These are phyloP conservation scores for Polydrusus pterygomalis DNA, from an alignment of 2,888 invertebrate species.

Conservation along the genomic window DNA sequence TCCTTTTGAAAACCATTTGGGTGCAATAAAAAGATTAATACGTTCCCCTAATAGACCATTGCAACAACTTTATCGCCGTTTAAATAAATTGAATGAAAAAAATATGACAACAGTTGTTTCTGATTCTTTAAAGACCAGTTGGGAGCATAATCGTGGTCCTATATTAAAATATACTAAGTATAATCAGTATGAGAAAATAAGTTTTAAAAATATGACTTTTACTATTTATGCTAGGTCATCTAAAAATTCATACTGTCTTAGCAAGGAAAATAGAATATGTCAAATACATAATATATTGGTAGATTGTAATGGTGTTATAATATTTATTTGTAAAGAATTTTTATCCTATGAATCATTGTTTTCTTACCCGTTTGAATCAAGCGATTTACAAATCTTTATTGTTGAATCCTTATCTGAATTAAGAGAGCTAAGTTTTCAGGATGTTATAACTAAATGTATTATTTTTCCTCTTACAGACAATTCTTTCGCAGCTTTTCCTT, in stretches of 20 bases:
- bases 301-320: neutral
- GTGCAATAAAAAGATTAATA: neutral
- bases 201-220: neutral
- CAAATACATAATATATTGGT: neutral
- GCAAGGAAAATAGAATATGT: neutral
- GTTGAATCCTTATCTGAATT: neutral
- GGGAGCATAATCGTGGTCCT: neutral
- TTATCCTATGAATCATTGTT: neutral
- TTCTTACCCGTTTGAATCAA: slow-evolving; percentile 5
- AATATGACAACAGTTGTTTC: neutral
- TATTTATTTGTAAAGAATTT: neutral
- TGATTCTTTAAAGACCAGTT: neutral
- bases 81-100: slow-evolving; percentile 8
- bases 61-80: slow-evolving; percentile 1
- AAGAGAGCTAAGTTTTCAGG: neutral
- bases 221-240: neutral
- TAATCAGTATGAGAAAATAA: neutral
- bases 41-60: neutral
- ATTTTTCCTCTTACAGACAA: slow-evolving; percentile 1
- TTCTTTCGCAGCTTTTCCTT: neutral
- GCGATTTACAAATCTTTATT: neutral
- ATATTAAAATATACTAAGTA: neutral
- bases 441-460: neutral
- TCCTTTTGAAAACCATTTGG: slow-evolving; percentile 3
- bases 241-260: neutral